Percentiles rank a stretch among this genome's conserved stretches.
Conservation (phyloP, 2,113 vertebrate genomes). For the Megaptera novaeangliae region DNA sequence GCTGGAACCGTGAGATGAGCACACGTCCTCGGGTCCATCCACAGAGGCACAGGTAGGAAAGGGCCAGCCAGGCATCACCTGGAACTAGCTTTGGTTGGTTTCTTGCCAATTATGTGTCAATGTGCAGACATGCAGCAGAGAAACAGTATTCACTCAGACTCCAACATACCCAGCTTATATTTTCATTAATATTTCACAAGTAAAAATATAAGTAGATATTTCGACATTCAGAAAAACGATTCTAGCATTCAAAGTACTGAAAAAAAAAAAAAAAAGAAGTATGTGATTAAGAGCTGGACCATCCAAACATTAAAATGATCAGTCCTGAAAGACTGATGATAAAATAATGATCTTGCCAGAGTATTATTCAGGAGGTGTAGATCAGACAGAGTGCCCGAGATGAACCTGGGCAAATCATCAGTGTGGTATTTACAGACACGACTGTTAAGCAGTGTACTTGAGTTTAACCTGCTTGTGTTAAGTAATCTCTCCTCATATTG, state of each 20-base stretch:
- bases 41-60: accelerated
- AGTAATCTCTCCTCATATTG: not conserved
- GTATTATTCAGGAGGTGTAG: not conserved
- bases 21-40: not conserved
- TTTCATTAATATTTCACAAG: not conserved
- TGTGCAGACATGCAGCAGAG: not conserved
- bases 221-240: not conserved
- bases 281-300: not conserved
- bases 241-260: not conserved
- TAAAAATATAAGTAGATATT: not conserved
- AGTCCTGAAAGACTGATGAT: not conserved
- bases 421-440: not conserved
- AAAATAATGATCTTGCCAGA: not conserved
- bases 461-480: not conserved
- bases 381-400: not conserved
- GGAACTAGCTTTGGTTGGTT: not conserved
- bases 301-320: not conserved
- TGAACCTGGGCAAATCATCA: not conserved
- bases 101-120: not conserved
- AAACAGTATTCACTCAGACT: not conserved
- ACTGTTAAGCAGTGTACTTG: not conserved
- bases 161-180: not conserved
- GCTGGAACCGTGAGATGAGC: accelerated
- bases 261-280: not conserved
- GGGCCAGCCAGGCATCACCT: no score